Evolutionary conservation across 2,113 vertebrate species (phyloP), one percentile per base, ranked within the genome.

Genomic region (Bombycilla garrulus): DNA sequence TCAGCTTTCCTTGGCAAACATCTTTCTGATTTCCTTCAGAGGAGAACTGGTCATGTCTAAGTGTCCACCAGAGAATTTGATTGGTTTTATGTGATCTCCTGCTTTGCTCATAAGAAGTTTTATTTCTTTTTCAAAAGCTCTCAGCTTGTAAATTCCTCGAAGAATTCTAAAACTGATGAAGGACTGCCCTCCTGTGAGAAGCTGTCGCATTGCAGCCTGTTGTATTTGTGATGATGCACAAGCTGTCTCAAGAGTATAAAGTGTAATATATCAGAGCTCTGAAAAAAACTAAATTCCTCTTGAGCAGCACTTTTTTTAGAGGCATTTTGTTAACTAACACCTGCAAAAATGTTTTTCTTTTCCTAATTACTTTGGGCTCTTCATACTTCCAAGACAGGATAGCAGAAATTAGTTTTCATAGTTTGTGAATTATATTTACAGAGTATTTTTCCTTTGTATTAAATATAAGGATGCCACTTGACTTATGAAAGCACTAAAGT

Each of bases 151-250:
- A 40, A 9, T 76, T 38, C 23, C 18, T 72, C 62, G 44, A 62
- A 23, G 25, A 38, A 14, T 86, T 95, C 48, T 81, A 90, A 95
- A 96, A 56, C 35, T 94, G 81, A 31, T 71, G 67, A 82, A 85
- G 42, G 95, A 72, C 96, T 97, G 96, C 98, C 97, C 97, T 89
- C 98, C 81, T 94, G 95, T 97, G 98, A 90, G 77, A 62, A 45
- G 21, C 16, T 22, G 5, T 45, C 25, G 40, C 78, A 93, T 65
- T 94, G 29, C 94, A 94, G 50, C 60, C 51, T 45, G 31, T 21
- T 57, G 22, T 17, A 9, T 44, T 51, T 44, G 19, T 60, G 42
- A 15, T 36, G 4, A 15, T 28, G 62, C 23, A 48, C 12, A 47
- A 44, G 24, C 11, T n/a, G 0, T 76, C 29, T 60, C 35, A 31